These are phyloP conservation scores for Ceriagrion tenellum DNA, from an alignment of 2,888 invertebrate species.

Conservation along the genomic window DNA sequence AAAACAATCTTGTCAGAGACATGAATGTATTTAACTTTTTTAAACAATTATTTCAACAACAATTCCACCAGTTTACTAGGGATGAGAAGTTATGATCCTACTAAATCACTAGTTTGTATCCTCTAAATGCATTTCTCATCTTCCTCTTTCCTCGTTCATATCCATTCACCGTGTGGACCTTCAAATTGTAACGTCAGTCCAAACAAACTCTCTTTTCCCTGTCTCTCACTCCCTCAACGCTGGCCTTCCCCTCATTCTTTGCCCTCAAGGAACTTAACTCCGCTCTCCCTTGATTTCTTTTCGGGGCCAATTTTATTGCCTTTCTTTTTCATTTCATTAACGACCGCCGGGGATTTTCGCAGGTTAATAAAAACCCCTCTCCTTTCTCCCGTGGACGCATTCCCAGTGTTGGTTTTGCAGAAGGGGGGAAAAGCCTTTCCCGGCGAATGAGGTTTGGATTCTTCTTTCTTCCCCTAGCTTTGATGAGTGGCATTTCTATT, in stretches of 20 bases:
- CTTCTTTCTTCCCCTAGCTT: not conserved
- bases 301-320: not conserved
- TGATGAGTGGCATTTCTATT: not conserved
- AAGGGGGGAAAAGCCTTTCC: not conserved
- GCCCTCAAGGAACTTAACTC: not conserved
- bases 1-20: too few species aligned
- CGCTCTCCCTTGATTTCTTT: not conserved
- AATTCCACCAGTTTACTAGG: too few species aligned
- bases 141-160: not conserved
- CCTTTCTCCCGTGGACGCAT: not conserved
- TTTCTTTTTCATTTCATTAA: conserved; percentile 8
- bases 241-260: not conserved
- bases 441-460: not conserved
- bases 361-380: not conserved
- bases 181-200: not conserved
- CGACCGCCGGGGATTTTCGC: not conserved
- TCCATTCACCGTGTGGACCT: not conserved
- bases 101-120: too few species aligned
- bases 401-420: not conserved
- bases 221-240: not conserved
- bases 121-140: too few species aligned
- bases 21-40: too few species aligned
- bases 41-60: too few species aligned
- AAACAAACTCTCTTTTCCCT: not conserved
- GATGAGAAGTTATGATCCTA: too few species aligned